Evolutionary conservation across 2,797 vertebrate genomes (phyloP).

Genomic region (Hirundo rustica): DNA sequence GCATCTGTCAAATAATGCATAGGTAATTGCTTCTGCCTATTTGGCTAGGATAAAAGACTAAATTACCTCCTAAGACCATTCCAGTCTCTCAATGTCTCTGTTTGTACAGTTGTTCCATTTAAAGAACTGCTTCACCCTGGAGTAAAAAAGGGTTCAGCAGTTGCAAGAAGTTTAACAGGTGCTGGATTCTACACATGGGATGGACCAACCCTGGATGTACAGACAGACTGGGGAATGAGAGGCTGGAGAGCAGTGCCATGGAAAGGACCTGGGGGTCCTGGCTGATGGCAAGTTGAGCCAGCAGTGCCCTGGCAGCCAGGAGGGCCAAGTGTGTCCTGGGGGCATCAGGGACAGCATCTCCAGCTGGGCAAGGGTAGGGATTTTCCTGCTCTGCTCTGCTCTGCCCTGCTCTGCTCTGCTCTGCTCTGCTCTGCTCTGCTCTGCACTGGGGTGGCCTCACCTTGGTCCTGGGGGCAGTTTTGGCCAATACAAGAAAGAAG

Average conservation of each 20-base stretch:
- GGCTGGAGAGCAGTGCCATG: accelerated
- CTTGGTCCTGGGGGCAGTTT: accelerated
- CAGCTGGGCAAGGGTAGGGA: accelerated
- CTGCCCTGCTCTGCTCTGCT: background rate
- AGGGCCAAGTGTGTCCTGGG: accelerated
- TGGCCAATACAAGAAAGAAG: too few species aligned
- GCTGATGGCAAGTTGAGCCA: background rate
- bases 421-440: background rate
- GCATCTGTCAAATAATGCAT: background rate
- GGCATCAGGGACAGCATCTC: accelerated
- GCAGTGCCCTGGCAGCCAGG: background rate
- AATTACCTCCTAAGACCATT: background rate
- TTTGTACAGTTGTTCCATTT: background rate
- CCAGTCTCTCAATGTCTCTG: background rate
- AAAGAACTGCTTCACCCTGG: background rate
- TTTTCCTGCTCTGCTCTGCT: background rate
- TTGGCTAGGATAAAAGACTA: background rate
- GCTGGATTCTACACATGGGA: accelerated
- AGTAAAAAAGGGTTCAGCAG: background rate
- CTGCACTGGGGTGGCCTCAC: accelerated
- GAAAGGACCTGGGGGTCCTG: background rate
- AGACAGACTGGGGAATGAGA: background rate
- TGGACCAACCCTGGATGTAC: background rate
- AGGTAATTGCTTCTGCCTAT: background rate
- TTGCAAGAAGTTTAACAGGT: background rate